Conservation (phyloP, 2,113 vertebrate genomes). For the Osmerus eperlanus region DNA sequence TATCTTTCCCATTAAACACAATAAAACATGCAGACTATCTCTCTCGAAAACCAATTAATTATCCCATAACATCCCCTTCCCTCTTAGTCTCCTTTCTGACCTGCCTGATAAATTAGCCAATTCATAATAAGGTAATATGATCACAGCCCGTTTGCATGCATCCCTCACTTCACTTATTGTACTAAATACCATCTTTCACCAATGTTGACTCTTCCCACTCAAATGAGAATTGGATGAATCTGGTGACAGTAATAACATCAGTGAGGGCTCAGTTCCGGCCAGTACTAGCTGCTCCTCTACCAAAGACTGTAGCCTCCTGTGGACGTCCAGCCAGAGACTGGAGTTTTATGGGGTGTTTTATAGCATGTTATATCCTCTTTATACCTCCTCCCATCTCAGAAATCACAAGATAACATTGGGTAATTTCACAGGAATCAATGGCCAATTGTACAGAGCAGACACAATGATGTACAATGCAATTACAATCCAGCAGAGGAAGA, state of each 20-base stretch:
- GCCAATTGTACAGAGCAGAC: background rate
- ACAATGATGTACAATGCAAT: background rate
- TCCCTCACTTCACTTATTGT: background rate
- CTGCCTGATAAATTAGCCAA: too few species aligned
- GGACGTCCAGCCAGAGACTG: background rate
- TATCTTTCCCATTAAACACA: too few species aligned
- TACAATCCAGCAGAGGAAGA: background rate
- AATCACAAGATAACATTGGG: background rate
- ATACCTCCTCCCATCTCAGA: too few species aligned
- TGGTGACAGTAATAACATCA: constrained; percentile 3
- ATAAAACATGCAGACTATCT: too few species aligned
- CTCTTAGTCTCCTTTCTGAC: too few species aligned
- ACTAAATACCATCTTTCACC: background rate
- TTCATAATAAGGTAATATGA: background rate
- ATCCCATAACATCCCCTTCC: too few species aligned
- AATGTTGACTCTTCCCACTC: background rate
- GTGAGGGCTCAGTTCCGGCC: background rate
- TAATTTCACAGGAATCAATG: background rate
- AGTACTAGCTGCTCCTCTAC: too few species aligned
- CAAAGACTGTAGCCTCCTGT: background rate
- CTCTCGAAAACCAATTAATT: too few species aligned
- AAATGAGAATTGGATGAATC: constrained; percentile 7
- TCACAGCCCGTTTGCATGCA: background rate
- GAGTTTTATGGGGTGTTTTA: background rate
- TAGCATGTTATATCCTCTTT: too few species aligned